Conservation (phyloP, 2,888 invertebrate species). For the Lomographa bimaculata region DNA sequence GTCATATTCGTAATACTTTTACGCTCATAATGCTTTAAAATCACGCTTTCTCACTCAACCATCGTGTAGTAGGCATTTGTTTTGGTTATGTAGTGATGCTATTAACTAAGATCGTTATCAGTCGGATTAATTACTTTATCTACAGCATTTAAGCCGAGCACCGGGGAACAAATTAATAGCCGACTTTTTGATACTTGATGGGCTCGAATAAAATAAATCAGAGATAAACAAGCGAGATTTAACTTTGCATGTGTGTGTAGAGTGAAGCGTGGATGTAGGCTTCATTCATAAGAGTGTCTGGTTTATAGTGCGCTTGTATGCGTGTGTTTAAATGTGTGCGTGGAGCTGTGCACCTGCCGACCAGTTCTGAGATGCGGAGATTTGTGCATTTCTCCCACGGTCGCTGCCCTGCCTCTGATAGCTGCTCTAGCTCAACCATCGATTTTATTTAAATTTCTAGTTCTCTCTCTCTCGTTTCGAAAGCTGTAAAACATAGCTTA, state of each 20-base stretch:
- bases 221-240: constrained; percentile 78
- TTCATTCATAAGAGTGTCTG: constrained; percentile 79
- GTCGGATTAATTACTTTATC: constrained; percentile 74
- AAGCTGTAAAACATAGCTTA: constrained; percentile 9
- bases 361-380: constrained; percentile 83
- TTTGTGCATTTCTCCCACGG: constrained; percentile 83
- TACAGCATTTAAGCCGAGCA: constrained; percentile 65
- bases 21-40: too few relatives aligned
- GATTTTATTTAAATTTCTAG: constrained; percentile 72
- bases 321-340: constrained; percentile 46
- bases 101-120: constrained; percentile 64
- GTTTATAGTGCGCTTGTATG: constrained; percentile 47
- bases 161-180: constrained; percentile 75
- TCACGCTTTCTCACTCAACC: too few relatives aligned
- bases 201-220: constrained; percentile 79
- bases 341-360: constrained; percentile 77
- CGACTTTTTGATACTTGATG: constrained; percentile 72
- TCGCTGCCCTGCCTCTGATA: constrained; percentile 76
- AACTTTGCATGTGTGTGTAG: constrained; percentile 44
- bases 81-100: constrained; percentile 34
- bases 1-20: too few relatives aligned
- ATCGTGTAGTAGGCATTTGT: constrained; percentile 20
- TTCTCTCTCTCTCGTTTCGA: constrained; percentile 43
- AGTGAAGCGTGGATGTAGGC: constrained; percentile 49
- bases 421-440: constrained; percentile 70